Percentiles rank a stretch among this genome's conserved stretches.
Evolutionary conservation across 2,113 vertebrate genomes (phyloP).

Genomic region (Phaethornis superciliosus): DNA sequence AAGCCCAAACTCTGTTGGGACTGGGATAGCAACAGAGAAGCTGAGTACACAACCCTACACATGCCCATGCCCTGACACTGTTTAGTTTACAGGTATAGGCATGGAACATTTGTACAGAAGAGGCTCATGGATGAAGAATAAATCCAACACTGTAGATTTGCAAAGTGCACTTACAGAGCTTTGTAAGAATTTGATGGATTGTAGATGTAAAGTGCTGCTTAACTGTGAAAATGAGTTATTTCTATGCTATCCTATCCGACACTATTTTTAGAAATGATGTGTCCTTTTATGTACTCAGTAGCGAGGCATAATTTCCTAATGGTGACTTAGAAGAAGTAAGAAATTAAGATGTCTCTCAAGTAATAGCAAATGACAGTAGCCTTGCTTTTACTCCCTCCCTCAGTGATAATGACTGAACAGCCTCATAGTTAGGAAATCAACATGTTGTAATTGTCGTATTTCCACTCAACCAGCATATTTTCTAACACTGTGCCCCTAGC

Average conservation of each 20-base stretch:
- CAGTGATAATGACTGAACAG: neutral
- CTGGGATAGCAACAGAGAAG: neutral
- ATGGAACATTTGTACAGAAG: neutral
- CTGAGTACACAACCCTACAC: neutral
- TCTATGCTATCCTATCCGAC: neutral
- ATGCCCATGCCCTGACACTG: accelerated
- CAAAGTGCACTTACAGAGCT: neutral
- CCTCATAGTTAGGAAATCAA: neutral
- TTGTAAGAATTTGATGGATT: neutral
- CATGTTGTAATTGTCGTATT: neutral
- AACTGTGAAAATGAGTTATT: slow-evolving; percentile 8
- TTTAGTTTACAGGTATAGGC: neutral
- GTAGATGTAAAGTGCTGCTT: slow-evolving; percentile 15
- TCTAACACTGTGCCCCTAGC: neutral
- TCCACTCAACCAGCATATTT: neutral
- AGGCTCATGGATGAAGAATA: neutral
- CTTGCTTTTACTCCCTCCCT: neutral
- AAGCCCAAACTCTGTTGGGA: neutral
- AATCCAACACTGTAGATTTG: neutral
- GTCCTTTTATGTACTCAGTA: neutral
- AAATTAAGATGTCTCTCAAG: neutral
- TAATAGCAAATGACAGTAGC: neutral
- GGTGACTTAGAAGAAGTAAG: neutral
- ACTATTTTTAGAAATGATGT: neutral
- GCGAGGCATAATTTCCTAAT: neutral